Evolutionary conservation across 2,113 vertebrate genomes (phyloP), one percentile per base, ranked within the genome.

Genomic region (Herpailurus yagouaroundi): DNA sequence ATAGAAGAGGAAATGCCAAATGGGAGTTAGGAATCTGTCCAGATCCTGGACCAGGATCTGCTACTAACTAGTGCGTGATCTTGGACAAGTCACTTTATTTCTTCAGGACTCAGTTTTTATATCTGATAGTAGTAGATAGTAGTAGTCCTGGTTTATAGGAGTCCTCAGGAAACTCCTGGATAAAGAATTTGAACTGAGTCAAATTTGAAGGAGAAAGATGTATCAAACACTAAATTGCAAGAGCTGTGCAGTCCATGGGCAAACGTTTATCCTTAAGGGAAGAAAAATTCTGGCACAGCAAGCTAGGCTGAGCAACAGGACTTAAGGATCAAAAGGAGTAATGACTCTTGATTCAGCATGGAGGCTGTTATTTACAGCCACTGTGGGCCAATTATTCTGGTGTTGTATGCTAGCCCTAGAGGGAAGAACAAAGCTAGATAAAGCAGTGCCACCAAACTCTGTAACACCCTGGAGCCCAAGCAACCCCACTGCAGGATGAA

Each of bases 321-420:
- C 80, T 91, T 71, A 76, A 87, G 64, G 79, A 94, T 97, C 94
- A 96, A 94, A 97, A 94, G 94, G 87, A 97, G 76, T 93, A 89
- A 93, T 92, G 94, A 92, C 41, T 41, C 97, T 89, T 74, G 36
- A 55, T 89, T 96, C 94, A 71, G 73, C 38, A 55, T 45, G 23
- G 80, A 97, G 57, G 80, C 87, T 86, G 87, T 92, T 81, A 84
- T 84, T 92, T 94, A 90, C 95, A 96, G 90, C 76, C 76, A 96
- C 57, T 41, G 69, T 94, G 76, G 84, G 95, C 96, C 90, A 92
- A 33, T 96, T 96, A 96, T 95, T 87, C 90, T 23, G 38, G 80
- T 76, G 83, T 80, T n/a, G 27, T 85, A 60, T 4, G 2, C 73
- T 89, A 93, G 64, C 76, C 63, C 83, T 81, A 25, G 80, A 95